Conservation (phyloP, 2,797 vertebrate species). For the Lacerta bilineata region DNA sequence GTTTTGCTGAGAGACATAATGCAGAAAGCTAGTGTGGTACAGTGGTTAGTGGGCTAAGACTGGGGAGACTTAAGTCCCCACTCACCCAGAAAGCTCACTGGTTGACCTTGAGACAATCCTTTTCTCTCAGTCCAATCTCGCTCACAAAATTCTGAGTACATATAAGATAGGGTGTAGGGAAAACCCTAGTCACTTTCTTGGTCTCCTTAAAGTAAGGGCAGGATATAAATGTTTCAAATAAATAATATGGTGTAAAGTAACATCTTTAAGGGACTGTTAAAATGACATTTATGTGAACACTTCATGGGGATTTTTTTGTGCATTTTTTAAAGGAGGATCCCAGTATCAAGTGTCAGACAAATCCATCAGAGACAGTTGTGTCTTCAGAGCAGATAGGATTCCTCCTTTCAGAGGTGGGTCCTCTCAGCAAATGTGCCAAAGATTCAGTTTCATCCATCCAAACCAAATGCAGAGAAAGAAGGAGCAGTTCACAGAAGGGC, state of each 20-base stretch:
- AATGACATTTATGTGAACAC: conserved; percentile 33
- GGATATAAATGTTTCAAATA: not conserved
- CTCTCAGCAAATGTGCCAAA: conserved; percentile 62
- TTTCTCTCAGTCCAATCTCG: not conserved
- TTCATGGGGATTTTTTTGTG: conserved; percentile 15
- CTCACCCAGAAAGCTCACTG: not conserved
- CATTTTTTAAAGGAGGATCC: conserved; percentile 56
- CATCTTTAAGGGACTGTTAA: not conserved
- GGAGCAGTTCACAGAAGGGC: conserved; percentile 55
- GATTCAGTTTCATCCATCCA: conserved; percentile 57
- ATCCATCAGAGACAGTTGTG: conserved; percentile 55
- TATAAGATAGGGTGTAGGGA: not conserved
- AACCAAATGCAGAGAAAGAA: conserved; percentile 64
- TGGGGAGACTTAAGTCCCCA: not conserved
- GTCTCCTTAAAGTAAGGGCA: not conserved
- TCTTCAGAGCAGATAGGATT: conserved; percentile 72
- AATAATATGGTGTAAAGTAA: not conserved
- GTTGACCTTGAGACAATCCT: not conserved
- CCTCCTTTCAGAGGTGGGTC: conserved; percentile 66
- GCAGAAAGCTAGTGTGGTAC: not conserved
- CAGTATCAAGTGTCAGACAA: conserved; percentile 57
- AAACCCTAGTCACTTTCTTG: not conserved
- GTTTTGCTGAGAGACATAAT: not conserved
- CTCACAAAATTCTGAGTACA: not conserved
- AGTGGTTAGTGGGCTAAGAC: not conserved